A percentile compares a stretch with the other conserved stretches of the same genome.
phyloP scores from a whole-genome alignment of 1,140 invertebrate genomes.

The Lordiphosa mommai region DNA sequence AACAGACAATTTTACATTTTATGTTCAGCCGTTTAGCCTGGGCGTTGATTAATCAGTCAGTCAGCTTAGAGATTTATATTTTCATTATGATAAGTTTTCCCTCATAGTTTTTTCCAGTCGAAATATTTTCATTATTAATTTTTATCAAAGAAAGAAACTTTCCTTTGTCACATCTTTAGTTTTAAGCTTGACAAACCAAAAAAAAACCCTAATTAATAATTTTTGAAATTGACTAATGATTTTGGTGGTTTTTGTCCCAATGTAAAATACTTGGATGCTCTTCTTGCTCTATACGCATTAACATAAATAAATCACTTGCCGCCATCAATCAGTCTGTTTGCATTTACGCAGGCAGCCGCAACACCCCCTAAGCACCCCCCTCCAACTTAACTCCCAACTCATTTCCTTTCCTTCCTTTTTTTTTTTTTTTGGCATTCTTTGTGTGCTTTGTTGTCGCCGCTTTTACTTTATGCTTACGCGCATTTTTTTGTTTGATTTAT shows the following conservation, averaged over 20 bases:
- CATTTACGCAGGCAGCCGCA: conserved; percentile 50
- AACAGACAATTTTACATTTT: no score
- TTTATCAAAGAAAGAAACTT: no score
- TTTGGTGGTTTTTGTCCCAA: conserved; percentile 2
- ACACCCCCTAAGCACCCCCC: conserved; percentile 7
- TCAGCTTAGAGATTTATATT: no score
- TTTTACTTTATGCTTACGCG: conserved; percentile 64
- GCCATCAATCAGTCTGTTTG: conserved; percentile 74
- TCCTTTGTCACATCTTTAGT: no score
- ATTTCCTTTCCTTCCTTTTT: background rate
- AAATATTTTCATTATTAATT: no score
- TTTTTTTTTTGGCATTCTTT: conserved; percentile 29
- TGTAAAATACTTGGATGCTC: background rate
- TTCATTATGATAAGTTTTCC: no score
- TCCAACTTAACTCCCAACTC: background rate
- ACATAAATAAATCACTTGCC: conserved; percentile 73
- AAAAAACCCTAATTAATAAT: no score
- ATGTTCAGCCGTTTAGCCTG: no score
- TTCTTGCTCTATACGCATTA: conserved; percentile 38
- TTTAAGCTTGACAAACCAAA: no score
- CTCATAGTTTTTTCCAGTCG: no score
- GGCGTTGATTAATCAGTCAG: no score
- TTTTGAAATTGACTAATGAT: background rate
- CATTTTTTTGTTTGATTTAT: conserved; percentile 73
- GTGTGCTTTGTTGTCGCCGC: conserved; percentile 46